These are phyloP conservation scores for Prionailurus viverrinus DNA, from an alignment of 2,113 vertebrate species.

Conservation along the genomic window DNA sequence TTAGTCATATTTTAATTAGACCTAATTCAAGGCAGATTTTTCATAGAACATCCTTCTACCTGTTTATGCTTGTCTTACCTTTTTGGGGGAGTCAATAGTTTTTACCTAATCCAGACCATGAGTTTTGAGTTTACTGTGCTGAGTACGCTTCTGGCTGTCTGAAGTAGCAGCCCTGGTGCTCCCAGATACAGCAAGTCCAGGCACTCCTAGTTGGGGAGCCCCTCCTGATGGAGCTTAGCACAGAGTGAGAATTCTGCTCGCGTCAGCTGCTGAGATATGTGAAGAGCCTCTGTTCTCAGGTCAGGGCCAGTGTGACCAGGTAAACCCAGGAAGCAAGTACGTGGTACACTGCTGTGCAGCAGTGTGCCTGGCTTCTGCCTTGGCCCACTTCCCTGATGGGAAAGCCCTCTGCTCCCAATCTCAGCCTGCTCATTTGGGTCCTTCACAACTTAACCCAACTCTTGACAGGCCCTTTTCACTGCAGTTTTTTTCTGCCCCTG, in stretches of 20 bases:
- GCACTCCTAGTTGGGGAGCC: neutral
- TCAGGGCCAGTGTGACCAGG: neutral
- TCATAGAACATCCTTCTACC: constrained; percentile 21
- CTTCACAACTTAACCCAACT: neutral
- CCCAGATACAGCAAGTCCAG: too few species aligned
- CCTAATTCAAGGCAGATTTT: neutral
- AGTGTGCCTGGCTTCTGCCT: neutral
- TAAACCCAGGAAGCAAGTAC: neutral
- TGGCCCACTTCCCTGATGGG: neutral
- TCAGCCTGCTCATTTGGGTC: neutral
- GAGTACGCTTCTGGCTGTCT: neutral
- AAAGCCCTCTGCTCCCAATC: neutral
- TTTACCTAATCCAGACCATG: neutral
- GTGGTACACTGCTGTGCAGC: neutral
- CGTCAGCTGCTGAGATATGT: neutral
- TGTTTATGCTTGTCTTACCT: neutral
- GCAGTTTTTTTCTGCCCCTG: neutral
- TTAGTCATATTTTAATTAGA: constrained; percentile 2
- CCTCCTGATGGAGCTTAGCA: neutral
- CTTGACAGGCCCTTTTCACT: neutral
- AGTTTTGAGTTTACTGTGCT: neutral
- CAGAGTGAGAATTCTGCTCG: neutral
- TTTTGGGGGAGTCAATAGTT: neutral
- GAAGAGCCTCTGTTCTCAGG: neutral
- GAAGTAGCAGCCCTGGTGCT: neutral